A percentile compares a stretch with the other conserved stretches of the same genome.
These are phyloP conservation scores for Eupeodes luniger DNA, from an alignment of 2,888 invertebrate species.

Conservation along the genomic window DNA sequence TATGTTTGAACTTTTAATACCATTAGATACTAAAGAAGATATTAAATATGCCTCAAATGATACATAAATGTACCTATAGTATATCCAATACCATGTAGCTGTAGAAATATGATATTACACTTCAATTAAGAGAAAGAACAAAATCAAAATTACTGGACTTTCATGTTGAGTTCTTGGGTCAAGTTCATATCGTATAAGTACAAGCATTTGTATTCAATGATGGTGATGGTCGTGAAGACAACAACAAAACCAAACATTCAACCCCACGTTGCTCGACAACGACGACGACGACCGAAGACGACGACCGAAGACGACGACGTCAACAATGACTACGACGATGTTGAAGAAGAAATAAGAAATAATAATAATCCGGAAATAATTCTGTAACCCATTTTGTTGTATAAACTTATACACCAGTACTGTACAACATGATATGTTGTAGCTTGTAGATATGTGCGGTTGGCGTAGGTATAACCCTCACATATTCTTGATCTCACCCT, in stretches of 20 bases:
- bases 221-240: conserved; percentile 51
- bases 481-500: neutral
- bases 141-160: conserved; percentile 52
- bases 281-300: neutral
- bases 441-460: neutral
- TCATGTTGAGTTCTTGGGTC: conserved; percentile 68
- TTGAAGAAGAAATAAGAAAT: conserved; percentile 64
- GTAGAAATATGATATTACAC: conserved; percentile 17
- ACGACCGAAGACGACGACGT: too few species aligned
- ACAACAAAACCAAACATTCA: conserved; percentile 2
- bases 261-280: neutral
- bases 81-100: too few species aligned
- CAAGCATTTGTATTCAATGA: conserved; percentile 71
- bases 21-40: too few species aligned
- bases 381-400: conserved; percentile 61
- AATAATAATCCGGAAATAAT: conserved; percentile 76
- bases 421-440: neutral
- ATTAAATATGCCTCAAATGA: too few species aligned
- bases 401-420: neutral
- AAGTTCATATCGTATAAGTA: conserved; percentile 61
- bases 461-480: neutral
- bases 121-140: conserved; percentile 42
- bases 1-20: neutral
- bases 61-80: too few species aligned
- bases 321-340: neutral